Percentiles rank a stretch among this genome's conserved stretches.
Conservation (phyloP, 2,888 invertebrate genomes). For the Chouioia cunea region DNA sequence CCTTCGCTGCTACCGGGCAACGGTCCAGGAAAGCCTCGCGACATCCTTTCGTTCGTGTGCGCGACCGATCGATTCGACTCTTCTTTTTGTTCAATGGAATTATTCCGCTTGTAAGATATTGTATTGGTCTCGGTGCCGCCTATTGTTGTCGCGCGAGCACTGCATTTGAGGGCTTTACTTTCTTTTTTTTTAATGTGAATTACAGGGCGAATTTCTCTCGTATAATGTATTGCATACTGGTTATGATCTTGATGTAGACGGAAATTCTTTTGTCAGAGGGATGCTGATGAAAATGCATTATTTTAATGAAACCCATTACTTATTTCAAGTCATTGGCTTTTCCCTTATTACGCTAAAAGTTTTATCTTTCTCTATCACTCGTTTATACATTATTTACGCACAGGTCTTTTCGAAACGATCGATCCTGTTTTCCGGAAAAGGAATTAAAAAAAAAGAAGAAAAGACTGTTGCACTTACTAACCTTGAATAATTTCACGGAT, state of each 20-base stretch:
- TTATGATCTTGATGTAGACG: too few species aligned
- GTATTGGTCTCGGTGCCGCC: conserved; percentile 66
- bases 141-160: conserved; percentile 54
- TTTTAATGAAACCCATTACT: conserved; percentile 32
- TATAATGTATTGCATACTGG: too few species aligned
- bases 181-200: too few species aligned
- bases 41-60: conserved; percentile 34
- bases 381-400: not conserved
- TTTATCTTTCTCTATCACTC: not conserved
- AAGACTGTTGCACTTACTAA: too few species aligned
- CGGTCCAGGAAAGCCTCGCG: conserved; percentile 41
- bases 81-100: conserved; percentile 53
- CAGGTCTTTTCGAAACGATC: too few species aligned
- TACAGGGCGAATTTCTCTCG: too few species aligned
- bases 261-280: too few species aligned
- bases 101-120: conserved; percentile 67
- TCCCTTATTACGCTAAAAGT: conserved; percentile 12
- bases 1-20: conserved; percentile 32
- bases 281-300: conserved; percentile 11
- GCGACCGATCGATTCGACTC: conserved; percentile 1
- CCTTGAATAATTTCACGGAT: too few species aligned
- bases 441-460: too few species aligned
- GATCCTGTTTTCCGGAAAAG: too few species aligned
- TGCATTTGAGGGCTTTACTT: conserved; percentile 61
- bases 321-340: conserved; percentile 28